Evolutionary conservation across 2,113 vertebrate genomes (phyloP).

Genomic region (Spheniscus mendiculus): DNA sequence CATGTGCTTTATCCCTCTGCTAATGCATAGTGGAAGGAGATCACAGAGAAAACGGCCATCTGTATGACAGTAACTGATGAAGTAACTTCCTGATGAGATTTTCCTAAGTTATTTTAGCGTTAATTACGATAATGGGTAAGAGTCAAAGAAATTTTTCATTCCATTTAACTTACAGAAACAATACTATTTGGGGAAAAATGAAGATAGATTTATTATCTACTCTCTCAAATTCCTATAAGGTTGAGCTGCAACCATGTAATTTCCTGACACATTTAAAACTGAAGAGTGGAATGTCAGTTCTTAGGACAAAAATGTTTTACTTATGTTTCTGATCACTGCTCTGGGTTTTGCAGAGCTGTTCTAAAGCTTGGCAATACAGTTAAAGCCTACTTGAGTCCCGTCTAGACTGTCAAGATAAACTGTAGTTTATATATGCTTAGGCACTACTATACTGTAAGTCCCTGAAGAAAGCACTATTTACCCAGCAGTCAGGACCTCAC

Average conservation of each 20-base stretch:
- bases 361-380: not conserved
- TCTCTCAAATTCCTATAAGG: not conserved
- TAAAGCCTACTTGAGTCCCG: not conserved
- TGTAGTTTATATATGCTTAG: not conserved
- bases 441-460: not conserved
- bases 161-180: not conserved
- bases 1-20: not conserved
- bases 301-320: constrained; percentile 20
- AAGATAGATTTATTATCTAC: not conserved
- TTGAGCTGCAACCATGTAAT: not conserved
- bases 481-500: not conserved
- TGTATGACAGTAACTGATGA: not conserved
- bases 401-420: constrained; percentile 26
- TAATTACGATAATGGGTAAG: not conserved
- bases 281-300: not conserved
- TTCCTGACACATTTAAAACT: not conserved
- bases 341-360: constrained; percentile 13
- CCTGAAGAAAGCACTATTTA: not conserved
- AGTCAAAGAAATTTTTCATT: not conserved
- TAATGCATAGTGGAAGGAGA: not conserved
- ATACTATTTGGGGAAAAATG: not conserved
- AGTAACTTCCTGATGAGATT: not conserved
- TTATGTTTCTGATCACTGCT: not conserved
- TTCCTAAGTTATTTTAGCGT: not conserved
- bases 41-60: not conserved